Conservation (phyloP, 2,113 vertebrate genomes). For the Ceyx cyanopectus region DNA sequence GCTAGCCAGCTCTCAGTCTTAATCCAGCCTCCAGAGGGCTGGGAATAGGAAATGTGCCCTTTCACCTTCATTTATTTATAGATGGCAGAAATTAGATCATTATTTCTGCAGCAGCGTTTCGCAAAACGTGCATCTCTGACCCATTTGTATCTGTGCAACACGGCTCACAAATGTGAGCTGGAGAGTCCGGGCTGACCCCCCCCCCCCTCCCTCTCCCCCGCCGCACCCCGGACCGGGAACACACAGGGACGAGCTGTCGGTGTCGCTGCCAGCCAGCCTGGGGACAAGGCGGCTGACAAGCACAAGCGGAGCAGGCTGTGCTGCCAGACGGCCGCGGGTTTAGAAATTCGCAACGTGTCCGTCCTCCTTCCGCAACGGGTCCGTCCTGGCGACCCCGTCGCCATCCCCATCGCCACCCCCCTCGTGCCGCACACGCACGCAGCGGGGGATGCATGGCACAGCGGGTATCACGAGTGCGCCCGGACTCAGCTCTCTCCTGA, state of each 20-base stretch:
- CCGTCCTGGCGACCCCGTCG: neutral
- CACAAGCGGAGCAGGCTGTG: neutral
- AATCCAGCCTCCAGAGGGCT: neutral
- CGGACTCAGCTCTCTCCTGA: neutral
- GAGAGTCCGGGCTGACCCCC: neutral
- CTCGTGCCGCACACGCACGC: neutral
- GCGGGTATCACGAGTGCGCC: neutral
- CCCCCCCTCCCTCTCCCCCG: neutral
- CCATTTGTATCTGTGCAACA: neutral
- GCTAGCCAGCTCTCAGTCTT: neutral
- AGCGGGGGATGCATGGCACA: neutral
- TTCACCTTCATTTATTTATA: constrained; percentile 61
- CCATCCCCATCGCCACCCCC: neutral
- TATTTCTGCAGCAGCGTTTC: neutral
- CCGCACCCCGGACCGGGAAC: neutral
- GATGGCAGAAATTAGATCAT: constrained; percentile 7
- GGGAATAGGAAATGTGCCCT: constrained; percentile 32
- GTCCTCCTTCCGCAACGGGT: neutral
- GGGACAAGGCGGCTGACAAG: neutral
- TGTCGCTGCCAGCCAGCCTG: neutral
- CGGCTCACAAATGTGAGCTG: fast-evolving
- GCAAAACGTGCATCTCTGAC: neutral
- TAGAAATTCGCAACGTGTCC: neutral
- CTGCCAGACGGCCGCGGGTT: neutral
- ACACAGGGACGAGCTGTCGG: fast-evolving